Evolutionary conservation across 2,797 vertebrate genomes (phyloP).

Genomic region (Cephalopachus bancanus): DNA sequence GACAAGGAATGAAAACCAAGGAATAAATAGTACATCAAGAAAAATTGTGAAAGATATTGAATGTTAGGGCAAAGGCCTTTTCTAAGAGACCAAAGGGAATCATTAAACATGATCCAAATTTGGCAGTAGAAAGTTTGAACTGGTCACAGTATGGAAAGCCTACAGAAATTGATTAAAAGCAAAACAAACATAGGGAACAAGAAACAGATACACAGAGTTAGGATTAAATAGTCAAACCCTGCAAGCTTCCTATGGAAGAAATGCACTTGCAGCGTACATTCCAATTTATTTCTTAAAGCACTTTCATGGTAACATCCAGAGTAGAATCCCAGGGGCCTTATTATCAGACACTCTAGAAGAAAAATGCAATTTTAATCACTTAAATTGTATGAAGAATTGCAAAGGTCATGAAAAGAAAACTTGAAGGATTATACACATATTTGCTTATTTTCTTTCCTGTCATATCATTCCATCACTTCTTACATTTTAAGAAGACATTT

Average conservation of each 20-base stretch:
- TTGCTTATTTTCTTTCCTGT: neutral
- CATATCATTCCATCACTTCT: neutral
- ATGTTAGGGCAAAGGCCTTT: neutral
- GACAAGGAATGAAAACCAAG: neutral
- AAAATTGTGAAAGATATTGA: conserved; percentile 9
- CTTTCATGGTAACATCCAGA: neutral
- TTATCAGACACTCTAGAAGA: neutral
- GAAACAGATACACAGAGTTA: neutral
- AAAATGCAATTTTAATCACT: neutral
- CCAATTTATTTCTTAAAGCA: neutral
- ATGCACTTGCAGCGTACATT: neutral
- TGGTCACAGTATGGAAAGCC: neutral
- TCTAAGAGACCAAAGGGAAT: neutral
- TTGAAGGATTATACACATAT: neutral
- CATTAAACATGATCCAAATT: neutral
- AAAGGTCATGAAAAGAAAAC: neutral
- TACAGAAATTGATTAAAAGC: neutral
- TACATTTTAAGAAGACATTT: neutral
- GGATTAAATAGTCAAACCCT: too few species aligned
- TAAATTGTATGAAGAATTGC: neutral
- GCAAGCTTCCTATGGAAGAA: neutral
- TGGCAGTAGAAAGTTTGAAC: neutral
- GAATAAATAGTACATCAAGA: conserved; percentile 37
- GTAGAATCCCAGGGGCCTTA: neutral
- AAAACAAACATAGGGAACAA: neutral